These are phyloP conservation scores for Aptenodytes forsteri DNA, from an alignment of 2,113 vertebrate species.

Conservation along the genomic window DNA sequence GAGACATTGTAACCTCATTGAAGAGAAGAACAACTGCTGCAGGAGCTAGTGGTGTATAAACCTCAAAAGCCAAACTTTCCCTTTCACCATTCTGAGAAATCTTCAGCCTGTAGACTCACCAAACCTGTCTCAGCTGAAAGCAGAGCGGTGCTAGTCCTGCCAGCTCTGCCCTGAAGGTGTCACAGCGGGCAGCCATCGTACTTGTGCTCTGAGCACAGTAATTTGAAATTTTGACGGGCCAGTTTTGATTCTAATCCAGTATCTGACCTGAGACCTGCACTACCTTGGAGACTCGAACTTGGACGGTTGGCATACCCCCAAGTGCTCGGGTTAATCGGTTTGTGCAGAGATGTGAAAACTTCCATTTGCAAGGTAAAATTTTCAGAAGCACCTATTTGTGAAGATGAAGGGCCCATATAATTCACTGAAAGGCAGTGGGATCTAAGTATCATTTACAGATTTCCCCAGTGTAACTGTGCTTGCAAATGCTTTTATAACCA, in stretches of 20 bases:
- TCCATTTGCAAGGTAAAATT: neutral
- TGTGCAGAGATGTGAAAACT: neutral
- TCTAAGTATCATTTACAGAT: neutral
- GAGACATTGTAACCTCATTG: neutral
- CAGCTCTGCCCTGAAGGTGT: neutral
- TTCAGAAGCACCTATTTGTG: slow-evolving; percentile 1
- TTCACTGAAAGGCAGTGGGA: neutral
- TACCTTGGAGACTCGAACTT: neutral
- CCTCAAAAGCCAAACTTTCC: neutral
- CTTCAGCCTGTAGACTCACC: neutral
- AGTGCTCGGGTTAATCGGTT: neutral
- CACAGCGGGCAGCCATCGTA: neutral
- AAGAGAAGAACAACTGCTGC: neutral
- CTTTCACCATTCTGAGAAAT: neutral
- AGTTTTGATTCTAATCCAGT: neutral
- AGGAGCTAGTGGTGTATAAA: neutral
- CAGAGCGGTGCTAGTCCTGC: neutral
- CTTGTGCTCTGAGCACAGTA: neutral
- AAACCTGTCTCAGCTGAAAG: neutral
- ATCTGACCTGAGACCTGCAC: neutral
- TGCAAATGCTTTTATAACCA: neutral
- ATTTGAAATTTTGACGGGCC: neutral
- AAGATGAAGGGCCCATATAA: neutral
- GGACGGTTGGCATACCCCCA: neutral
- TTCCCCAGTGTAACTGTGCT: neutral